A percentile compares a stretch with the other conserved stretches of the same genome.
phyloP scores from a whole-genome alignment of 2,888 invertebrate species.

The Hoplodrina blanda region DNA sequence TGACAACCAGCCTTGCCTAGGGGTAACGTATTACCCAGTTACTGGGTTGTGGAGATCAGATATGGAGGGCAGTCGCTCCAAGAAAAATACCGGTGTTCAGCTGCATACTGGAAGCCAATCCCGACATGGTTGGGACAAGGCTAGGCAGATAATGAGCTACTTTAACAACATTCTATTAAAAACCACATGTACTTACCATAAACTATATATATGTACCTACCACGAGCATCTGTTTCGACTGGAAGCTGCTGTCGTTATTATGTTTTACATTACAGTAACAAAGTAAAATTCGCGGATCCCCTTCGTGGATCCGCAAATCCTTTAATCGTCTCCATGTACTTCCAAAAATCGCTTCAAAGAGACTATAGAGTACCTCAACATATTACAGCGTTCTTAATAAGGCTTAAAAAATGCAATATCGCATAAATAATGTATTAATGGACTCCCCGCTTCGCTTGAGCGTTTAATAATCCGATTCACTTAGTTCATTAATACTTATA shows the following conservation, averaged over 20 bases:
- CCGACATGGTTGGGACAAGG: too few species aligned
- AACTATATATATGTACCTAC: too few species aligned
- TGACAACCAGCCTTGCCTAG: too few species aligned
- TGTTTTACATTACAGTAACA: slow-evolving; percentile 16
- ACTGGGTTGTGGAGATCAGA: too few species aligned
- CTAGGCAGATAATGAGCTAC: too few species aligned
- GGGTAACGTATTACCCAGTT: too few species aligned
- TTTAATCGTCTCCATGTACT: slow-evolving; percentile 46
- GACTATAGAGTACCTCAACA: slow-evolving; percentile 14
- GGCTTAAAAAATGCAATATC: slow-evolving; percentile 52
- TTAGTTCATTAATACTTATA: slow-evolving; percentile 17
- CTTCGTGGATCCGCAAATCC: slow-evolving; percentile 39
- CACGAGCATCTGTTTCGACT: not conserved
- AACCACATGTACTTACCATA: too few species aligned
- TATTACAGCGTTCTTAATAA: slow-evolving; percentile 42
- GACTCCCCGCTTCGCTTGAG: slow-evolving; percentile 18
- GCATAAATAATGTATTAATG: slow-evolving; percentile 38
- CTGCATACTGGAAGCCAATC: too few species aligned
- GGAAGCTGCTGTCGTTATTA: slow-evolving; percentile 9
- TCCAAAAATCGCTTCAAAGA: slow-evolving; percentile 42
- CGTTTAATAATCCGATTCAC: slow-evolving; percentile 36
- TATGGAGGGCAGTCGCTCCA: too few species aligned
- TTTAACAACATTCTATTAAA: too few species aligned
- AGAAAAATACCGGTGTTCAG: too few species aligned
- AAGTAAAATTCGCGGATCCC: slow-evolving; percentile 24